A percentile compares a stretch with the other conserved stretches of the same genome.
Evolutionary conservation across 2,113 vertebrate species (phyloP).

Genomic region (Ammodytes marinus): DNA sequence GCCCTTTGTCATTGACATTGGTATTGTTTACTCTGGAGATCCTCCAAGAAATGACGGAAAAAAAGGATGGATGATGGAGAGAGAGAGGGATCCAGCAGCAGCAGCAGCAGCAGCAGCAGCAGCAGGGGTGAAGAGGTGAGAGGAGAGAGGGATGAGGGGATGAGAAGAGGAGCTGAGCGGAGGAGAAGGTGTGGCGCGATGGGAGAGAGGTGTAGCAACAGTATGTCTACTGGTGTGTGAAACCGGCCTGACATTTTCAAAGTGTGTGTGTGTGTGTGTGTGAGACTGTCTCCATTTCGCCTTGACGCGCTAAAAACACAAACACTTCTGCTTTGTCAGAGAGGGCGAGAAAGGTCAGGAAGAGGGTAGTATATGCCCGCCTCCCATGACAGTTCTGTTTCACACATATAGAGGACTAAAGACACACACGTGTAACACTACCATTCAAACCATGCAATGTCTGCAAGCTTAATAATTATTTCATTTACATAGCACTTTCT

Average conservation of each 20-base stretch:
- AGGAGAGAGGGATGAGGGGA: conserved; percentile 32
- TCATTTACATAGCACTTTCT: not conserved
- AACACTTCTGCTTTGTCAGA: conserved; percentile 28
- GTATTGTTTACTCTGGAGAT: conserved; percentile 55
- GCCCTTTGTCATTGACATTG: conserved; percentile 8
- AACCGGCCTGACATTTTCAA: conserved; percentile 55
- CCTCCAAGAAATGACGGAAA: conserved; percentile 35
- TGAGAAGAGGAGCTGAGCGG: not conserved
- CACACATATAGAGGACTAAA: not conserved
- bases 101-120: conserved; percentile 15
- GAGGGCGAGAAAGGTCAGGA: conserved; percentile 40
- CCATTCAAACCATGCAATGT: not conserved
- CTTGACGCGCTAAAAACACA: conserved; percentile 12
- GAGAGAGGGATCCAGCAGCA: conserved; percentile 4
- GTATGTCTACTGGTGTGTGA: conserved; percentile 50
- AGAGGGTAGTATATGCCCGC: not conserved
- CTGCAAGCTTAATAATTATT: not conserved
- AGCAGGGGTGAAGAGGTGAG: conserved; percentile 42
- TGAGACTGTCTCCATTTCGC: conserved; percentile 24
- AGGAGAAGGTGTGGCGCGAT: conserved; percentile 51
- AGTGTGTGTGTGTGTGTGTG: conserved; percentile 2
- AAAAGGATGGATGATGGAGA: conserved; percentile 44
- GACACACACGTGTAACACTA: not conserved
- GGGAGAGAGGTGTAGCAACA: conserved; percentile 51
- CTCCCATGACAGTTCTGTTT: conserved; percentile 11